phyloP scores from a whole-genome alignment of 2,113 vertebrate genomes.

The Chionodraco myersi region DNA sequence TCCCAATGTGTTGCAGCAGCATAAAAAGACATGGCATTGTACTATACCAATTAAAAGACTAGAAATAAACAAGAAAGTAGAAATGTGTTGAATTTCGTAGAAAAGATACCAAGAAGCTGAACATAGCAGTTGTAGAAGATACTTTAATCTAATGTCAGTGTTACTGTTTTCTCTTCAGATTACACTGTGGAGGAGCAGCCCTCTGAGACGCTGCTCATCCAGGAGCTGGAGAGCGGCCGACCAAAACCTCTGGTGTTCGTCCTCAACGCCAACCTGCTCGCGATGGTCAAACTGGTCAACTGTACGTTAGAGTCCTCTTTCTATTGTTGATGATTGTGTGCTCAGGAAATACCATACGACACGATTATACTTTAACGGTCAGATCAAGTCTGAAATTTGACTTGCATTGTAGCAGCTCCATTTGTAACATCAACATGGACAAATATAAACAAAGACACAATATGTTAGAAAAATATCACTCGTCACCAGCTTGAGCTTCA shows the following conservation, averaged over 20 bases:
- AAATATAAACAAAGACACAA: no score
- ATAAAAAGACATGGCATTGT: no score
- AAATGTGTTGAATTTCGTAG: no score
- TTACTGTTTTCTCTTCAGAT: constrained; percentile 80
- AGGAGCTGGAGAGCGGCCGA: constrained; percentile 88
- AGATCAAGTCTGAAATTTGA: no score
- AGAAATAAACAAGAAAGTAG: no score
- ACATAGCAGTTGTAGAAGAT: not conserved
- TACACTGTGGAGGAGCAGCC: constrained; percentile 97
- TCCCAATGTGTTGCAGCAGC: no score
- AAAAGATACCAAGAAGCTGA: not conserved
- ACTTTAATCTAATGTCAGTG: not conserved
- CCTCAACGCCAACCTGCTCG: constrained; percentile 95
- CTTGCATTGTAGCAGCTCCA: no score
- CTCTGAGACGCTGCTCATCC: constrained; percentile 93
- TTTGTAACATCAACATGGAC: no score
- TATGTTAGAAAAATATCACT: no score
- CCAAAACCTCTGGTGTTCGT: constrained; percentile 90
- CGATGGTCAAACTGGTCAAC: constrained; percentile 91
- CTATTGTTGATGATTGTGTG: not conserved
- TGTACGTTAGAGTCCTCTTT: constrained; percentile 82
- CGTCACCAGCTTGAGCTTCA: no score
- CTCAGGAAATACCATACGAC: not conserved
- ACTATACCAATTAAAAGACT: no score
- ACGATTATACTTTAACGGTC: no score